These are phyloP conservation scores for Hirundo rustica DNA, from an alignment of 2,797 vertebrate species.

Conservation along the genomic window DNA sequence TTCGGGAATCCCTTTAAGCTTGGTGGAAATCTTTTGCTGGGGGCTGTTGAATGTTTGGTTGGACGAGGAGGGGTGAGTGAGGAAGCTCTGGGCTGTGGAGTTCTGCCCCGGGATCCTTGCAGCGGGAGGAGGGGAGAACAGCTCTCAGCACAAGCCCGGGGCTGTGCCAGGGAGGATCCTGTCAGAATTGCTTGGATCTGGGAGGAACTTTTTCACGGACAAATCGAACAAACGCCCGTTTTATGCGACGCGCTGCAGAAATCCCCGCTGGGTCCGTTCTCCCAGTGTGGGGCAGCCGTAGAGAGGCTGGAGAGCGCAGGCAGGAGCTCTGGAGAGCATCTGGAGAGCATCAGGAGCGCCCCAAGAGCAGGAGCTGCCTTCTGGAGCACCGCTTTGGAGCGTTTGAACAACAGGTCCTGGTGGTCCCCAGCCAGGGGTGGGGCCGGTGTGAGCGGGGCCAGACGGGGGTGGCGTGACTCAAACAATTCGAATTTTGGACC, in stretches of 20 bases:
- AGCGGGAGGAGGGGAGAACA: background rate
- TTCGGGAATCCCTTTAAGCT: background rate
- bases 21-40: background rate
- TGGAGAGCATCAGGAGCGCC: background rate
- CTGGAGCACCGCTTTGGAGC: background rate
- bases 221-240: background rate
- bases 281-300: background rate
- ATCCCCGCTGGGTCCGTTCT: background rate
- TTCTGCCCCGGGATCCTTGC: background rate
- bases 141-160: background rate
- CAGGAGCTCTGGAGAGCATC: background rate
- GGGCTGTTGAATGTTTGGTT: background rate
- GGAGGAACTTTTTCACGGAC: background rate
- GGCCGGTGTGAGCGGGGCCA: background rate
- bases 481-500: background rate
- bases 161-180: background rate
- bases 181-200: background rate
- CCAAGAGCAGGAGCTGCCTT: background rate
- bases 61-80: background rate
- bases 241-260: background rate
- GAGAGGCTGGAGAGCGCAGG: background rate
- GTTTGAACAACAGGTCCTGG: accelerated
- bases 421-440: background rate
- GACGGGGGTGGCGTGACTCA: background rate
- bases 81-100: background rate